Base-by-base conservation (phyloP, 2,797 vertebrate genomes). In the Triplophysa yarkandensis region DNA sequence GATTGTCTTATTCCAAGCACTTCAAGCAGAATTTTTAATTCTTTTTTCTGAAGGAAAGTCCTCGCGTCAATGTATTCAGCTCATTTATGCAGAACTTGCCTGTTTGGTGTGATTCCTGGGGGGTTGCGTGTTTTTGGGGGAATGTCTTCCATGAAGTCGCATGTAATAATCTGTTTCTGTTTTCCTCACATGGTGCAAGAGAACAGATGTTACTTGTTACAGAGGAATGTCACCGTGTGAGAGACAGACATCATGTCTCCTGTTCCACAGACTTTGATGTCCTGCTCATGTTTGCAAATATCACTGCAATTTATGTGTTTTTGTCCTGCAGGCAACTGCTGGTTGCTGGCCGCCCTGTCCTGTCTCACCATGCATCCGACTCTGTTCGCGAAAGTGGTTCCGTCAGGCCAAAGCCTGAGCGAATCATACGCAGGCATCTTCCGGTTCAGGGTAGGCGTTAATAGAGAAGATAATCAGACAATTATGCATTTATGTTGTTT, bases 321-420 rank as follows among this genome's bases (percentile, higher is more conserved):
- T 28, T 79, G 32, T 82, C 17, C 14, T 13, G 57, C 83, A 94
- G 93, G 93, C 64, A 82, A 94, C 87, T 94, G 93, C 58, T 94
- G 93, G 93, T 85, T 94, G 65, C 85, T 94, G 66, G 93, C 93
- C 0, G 84, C 93, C 3, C 82, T 93, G 64, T 92, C 92, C 69
- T 90, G 90, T 65, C 91, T 94, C 41, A 92, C 92, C 21, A 86
- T 91, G 76, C 90, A 92, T 71, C 90, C 87, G 4, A 69, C 75
- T 0, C 91, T 93, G 54, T 92, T 93, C 70, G 87, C 78, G 7
- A 91, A 90, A 72, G 93, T 93, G 83, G 91, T 93, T 16, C 92
- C 93, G 1, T 61, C 86, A 2, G 73, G 83, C 50, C 93, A 94
- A 79, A 92, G 84, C 73, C 82, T 94, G 73, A 74, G 80, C 0